Conservation (phyloP, 2,888 invertebrate species). For the Congeria kusceri region DNA sequence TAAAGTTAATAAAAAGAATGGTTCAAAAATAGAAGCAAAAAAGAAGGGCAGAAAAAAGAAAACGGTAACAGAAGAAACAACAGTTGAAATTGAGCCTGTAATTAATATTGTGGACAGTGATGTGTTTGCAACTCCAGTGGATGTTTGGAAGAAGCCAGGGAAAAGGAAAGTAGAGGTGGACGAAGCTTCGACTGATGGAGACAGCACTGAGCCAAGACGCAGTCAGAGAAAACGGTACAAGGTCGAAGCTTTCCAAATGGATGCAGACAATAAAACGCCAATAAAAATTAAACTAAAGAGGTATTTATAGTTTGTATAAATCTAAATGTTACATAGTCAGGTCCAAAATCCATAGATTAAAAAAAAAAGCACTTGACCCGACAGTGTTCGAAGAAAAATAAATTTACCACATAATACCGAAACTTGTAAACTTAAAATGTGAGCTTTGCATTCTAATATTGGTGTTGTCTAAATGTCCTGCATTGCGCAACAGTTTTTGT, state of each 20-base stretch:
- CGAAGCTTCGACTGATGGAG: conserved; percentile 16
- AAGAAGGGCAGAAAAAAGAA: neutral
- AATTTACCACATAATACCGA: neutral
- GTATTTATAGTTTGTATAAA: too few species aligned
- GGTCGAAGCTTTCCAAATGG: conserved; percentile 68
- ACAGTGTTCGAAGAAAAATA: too few species aligned
- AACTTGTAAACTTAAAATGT: too few species aligned
- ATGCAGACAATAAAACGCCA: conserved; percentile 66
- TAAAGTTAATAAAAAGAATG: neutral
- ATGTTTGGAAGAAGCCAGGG: conserved; percentile 19
- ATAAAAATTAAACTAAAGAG: conserved; percentile 72
- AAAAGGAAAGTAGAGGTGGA: conserved; percentile 19
- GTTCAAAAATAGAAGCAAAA: neutral
- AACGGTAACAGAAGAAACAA: neutral
- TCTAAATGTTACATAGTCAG: too few species aligned
- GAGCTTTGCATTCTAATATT: too few species aligned
- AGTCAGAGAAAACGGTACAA: conserved; percentile 67
- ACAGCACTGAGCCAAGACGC: conserved; percentile 30
- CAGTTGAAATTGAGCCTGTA: neutral
- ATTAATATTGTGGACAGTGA: conserved; percentile 29
- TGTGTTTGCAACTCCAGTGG: conserved; percentile 41
- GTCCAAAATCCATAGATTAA: too few species aligned
- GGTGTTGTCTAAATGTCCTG: too few species aligned
- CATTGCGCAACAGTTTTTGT: too few species aligned
- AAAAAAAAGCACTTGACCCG: too few species aligned